These are phyloP conservation scores for Bucorvus abyssinicus DNA, from an alignment of 2,797 vertebrate genomes.

Conservation along the genomic window DNA sequence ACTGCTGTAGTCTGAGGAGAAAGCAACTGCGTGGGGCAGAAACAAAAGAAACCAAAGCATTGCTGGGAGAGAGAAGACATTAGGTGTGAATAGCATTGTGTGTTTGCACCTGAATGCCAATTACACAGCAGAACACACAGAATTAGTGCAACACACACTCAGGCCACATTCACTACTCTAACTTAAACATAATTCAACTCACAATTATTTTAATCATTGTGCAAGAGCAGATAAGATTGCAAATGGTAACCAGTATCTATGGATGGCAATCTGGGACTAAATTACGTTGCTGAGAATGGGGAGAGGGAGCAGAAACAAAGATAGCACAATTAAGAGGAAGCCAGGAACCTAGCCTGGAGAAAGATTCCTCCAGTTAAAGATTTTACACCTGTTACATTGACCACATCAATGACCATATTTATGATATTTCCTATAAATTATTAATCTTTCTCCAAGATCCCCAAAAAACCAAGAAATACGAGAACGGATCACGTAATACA, in stretches of 20 bases:
- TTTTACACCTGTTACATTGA: neutral
- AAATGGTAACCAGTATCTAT: neutral
- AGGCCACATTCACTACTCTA: neutral
- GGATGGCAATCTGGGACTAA: neutral
- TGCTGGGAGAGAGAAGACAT: neutral
- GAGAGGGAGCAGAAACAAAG: neutral
- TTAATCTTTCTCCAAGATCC: neutral
- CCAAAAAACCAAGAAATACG: neutral
- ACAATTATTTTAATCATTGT: neutral
- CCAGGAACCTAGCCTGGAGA: neutral
- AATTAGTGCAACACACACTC: neutral
- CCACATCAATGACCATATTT: neutral
- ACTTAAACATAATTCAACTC: neutral
- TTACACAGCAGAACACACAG: neutral
- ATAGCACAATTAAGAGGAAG: neutral
- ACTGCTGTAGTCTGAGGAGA: neutral
- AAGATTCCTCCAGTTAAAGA: neutral
- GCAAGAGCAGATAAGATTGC: neutral
- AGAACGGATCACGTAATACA: neutral
- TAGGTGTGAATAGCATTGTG: neutral
- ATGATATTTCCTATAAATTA: neutral
- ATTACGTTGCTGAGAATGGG: neutral
- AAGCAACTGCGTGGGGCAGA: neutral
- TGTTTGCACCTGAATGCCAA: neutral
- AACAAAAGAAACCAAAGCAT: constrained; percentile 7